Base-by-base conservation (phyloP, 2,797 vertebrate genomes). In the Molossus molossus region DNA sequence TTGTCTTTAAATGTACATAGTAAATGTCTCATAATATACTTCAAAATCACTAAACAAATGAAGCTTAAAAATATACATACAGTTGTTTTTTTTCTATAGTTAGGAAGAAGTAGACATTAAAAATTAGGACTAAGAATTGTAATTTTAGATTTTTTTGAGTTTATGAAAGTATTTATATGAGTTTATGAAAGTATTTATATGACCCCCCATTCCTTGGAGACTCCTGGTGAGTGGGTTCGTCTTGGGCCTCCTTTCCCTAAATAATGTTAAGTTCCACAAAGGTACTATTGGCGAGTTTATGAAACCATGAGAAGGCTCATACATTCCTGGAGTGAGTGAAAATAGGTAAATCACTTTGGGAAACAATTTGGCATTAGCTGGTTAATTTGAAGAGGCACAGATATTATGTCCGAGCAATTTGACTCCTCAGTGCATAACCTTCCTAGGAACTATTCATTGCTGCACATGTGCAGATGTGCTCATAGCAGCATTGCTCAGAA, bases 41-140 rank as follows among this genome's bases (percentile, higher is more conserved):
- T 92, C 14, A 90, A 91, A 90, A 93, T 83, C 50, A 58, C 2
- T 33, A n/a, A 94, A 76, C 4, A 94, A 60, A 60, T 73, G 27
- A 64, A 91, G 21, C 20, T 48, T 76, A 27, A 27, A 88, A 33
- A 7, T 60, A 85, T 64, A 73, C 1, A 48, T 8, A 9, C 23
- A 55, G 25, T 4, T 67, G n/a, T 21, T 29, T 57, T 55, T 76
- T 48, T 37, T 1, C 45, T 45, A 82, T 9, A 73, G 15, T 18
- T 27, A 94, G 27, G 23, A 83, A n/a, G 11, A 91, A 94, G 11
- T 17, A 83, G 27, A 4, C 29, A 60, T 73, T 45, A 25, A 1
- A 48, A 73, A 33, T 64, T 53, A 85, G 90, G 37, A 45, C 15
- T 53, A 80, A 72, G 50, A 55, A 90, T 48, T 65, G 21, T 82